A percentile compares a stretch with the other conserved stretches of the same genome.
Conservation (phyloP, 2,113 vertebrate genomes). For the Gyps fulvus region DNA sequence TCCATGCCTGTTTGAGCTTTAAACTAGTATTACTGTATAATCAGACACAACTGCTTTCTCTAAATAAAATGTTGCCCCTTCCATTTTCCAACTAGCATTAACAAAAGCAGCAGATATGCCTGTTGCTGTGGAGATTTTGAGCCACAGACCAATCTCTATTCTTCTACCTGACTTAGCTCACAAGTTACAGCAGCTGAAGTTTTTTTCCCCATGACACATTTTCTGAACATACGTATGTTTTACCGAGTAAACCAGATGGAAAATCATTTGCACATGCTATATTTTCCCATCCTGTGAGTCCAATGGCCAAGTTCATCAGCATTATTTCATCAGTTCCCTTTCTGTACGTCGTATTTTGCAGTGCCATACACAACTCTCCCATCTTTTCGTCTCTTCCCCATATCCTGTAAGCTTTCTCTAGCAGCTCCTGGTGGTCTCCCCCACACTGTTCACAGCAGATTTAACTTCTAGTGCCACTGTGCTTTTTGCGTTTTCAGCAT, state of each 20-base stretch:
- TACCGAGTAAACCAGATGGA: constrained; percentile 3
- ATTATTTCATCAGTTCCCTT: background rate
- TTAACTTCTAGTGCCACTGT: background rate
- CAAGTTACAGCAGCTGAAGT: constrained; percentile 44
- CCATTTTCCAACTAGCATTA: background rate
- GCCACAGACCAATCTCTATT: background rate
- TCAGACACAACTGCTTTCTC: constrained; percentile 56
- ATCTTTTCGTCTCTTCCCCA: background rate
- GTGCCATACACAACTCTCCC: background rate
- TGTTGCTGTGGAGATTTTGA: background rate
- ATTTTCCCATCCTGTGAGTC: background rate
- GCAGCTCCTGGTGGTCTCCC: background rate
- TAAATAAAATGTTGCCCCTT: background rate
- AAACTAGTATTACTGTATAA: constrained; percentile 59
- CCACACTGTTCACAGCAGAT: background rate
- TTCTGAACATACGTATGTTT: constrained; percentile 3
- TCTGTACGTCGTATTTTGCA: background rate
- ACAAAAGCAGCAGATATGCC: background rate
- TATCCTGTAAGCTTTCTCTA: background rate
- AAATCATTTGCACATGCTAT: constrained; percentile 52
- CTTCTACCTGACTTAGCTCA: constrained; percentile 14
- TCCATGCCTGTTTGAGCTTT: constrained; percentile 46
- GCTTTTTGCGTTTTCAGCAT: background rate
- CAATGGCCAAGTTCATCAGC: background rate
- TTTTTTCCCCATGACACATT: constrained; percentile 2